Conservation (phyloP, 1,140 invertebrate species). For the Aricia agestis region DNA sequence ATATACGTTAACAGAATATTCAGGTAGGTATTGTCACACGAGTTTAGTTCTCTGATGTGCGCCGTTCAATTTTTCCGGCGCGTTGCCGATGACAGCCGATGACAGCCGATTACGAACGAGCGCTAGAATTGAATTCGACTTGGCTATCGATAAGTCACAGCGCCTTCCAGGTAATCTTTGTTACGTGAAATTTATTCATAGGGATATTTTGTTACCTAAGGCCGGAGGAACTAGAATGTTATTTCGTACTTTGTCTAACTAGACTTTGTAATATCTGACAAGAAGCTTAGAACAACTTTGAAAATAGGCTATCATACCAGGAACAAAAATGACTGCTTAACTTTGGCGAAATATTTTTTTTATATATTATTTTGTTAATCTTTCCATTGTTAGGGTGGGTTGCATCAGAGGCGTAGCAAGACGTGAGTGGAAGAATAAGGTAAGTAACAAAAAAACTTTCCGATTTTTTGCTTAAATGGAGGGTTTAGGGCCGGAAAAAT, state of each 20-base stretch:
- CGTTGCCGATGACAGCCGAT: not conserved
- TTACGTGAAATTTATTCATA: not conserved
- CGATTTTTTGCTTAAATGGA: too few relatives aligned
- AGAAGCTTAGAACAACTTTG: too few relatives aligned
- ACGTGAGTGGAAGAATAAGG: too few relatives aligned
- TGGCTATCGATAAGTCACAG: not conserved
- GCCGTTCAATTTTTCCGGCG: not conserved
- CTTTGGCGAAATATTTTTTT: too few relatives aligned
- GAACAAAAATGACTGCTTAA: too few relatives aligned
- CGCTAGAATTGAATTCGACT: slow-evolving; percentile 1
- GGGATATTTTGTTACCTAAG: not conserved
- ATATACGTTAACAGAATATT: not conserved
- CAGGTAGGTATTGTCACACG: not conserved
- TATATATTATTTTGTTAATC: too few relatives aligned
- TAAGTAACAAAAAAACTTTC: too few relatives aligned
- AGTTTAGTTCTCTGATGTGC: not conserved
- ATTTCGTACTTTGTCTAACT: not conserved
- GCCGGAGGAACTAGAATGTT: not conserved
- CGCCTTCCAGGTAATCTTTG: not conserved
- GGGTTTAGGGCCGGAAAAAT: too few relatives aligned
- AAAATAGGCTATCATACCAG: too few relatives aligned
- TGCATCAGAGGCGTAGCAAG: too few relatives aligned
- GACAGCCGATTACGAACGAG: not conserved
- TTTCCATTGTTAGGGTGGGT: too few relatives aligned
- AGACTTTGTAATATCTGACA: too few relatives aligned